These are phyloP conservation scores for Phalanger gymnotis DNA, from an alignment of 2,797 vertebrate species.

Conservation along the genomic window DNA sequence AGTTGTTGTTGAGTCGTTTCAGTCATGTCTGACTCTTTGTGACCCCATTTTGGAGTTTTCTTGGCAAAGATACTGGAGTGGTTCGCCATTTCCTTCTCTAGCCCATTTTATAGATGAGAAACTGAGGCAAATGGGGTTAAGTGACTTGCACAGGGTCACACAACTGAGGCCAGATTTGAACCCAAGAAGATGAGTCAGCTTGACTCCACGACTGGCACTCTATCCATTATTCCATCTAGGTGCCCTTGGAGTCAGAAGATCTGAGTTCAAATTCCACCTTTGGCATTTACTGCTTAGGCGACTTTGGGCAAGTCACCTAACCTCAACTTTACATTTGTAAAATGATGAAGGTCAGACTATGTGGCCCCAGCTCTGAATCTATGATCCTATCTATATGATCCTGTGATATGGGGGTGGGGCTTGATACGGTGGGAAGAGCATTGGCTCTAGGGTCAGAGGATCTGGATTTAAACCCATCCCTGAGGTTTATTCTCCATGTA, in stretches of 20 bases:
- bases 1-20: neutral
- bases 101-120: neutral
- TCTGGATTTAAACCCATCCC: neutral
- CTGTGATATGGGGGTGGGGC: neutral
- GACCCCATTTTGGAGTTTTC: neutral
- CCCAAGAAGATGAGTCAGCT: neutral
- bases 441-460: neutral
- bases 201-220: neutral
- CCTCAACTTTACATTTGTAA: neutral
- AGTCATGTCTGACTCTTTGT: no score
- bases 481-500: neutral
- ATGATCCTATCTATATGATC: neutral
- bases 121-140: neutral
- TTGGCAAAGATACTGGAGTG: neutral
- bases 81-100: neutral
- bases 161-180: neutral
- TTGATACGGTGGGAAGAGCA: neutral
- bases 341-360: neutral
- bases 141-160: neutral
- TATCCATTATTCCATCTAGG: neutral
- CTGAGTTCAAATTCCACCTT: neutral
- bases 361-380: neutral
- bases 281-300: neutral
- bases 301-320: neutral
- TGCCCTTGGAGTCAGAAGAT: neutral